Evolutionary conservation across 2,797 vertebrate genomes (phyloP).

Genomic region (Trichosurus vulpecula): DNA sequence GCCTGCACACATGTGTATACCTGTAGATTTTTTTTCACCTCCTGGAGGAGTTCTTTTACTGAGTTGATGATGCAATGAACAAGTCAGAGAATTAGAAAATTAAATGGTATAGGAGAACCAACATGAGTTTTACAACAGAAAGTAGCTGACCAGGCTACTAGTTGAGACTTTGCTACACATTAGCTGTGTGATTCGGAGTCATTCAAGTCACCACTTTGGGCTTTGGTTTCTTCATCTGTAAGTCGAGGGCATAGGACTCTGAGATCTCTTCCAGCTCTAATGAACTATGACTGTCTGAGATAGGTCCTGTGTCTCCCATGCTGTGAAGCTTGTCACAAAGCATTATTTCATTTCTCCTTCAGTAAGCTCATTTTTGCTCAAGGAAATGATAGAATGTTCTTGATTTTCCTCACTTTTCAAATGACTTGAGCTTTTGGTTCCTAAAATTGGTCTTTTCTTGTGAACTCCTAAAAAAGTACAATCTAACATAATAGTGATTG

Average conservation of each 20-base stretch:
- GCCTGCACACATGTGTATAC: not conserved
- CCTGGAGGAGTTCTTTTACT: not conserved
- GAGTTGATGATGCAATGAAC: not conserved
- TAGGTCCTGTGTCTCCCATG: not conserved
- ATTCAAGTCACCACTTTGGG: not conserved
- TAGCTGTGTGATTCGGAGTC: not conserved
- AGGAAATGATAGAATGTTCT: not conserved
- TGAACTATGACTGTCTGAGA: not conserved
- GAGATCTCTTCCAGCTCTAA: not conserved
- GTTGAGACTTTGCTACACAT: not conserved
- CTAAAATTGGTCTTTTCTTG: conserved; percentile 2
- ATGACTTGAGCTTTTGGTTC: conserved; percentile 43
- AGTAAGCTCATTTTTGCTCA: not conserved
- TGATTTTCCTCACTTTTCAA: conserved; percentile 38
- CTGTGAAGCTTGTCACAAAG: not conserved
- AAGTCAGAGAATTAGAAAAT: not conserved
- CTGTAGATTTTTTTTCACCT: not conserved
- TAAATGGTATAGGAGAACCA: not conserved
- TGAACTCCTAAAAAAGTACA: not conserved
- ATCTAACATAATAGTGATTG: not conserved
- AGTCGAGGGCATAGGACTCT: not conserved
- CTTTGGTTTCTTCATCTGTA: not conserved
- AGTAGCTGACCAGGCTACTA: not conserved
- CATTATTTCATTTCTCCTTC: not conserved
- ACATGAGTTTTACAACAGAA: not conserved